Conservation (phyloP, 2,797 vertebrate species). For the Chelonia mydas region DNA sequence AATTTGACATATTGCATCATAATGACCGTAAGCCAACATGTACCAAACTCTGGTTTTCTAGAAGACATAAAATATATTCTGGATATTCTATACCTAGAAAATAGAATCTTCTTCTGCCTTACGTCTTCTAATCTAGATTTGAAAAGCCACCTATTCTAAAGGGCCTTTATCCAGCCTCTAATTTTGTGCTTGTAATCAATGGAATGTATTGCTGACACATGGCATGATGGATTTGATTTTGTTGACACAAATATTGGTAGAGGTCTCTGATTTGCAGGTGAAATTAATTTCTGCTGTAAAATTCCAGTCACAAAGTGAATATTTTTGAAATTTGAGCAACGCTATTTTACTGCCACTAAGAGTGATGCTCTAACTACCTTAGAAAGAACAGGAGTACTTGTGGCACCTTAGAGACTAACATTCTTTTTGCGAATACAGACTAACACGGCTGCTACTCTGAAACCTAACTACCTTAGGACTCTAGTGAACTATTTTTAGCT, state of each 20-base stretch:
- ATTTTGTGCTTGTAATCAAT: not conserved
- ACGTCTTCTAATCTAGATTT: not conserved
- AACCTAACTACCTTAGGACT: not conserved
- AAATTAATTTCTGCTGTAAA: not conserved
- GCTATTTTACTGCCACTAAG: not conserved
- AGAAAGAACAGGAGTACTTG: not conserved
- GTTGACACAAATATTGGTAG: not conserved
- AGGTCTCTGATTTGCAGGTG: constrained; percentile 25
- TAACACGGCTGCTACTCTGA: too few species aligned
- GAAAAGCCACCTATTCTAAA: not conserved
- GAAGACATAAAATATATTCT: not conserved
- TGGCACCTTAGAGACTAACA: too few species aligned
- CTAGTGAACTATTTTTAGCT: not conserved
- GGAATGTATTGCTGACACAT: not conserved
- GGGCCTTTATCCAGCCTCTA: not conserved
- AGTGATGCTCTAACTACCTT: not conserved
- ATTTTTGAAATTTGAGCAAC: not conserved
- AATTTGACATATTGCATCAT: accelerated
- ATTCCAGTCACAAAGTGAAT: not conserved
- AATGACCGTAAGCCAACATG: not conserved
- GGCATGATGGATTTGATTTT: not conserved
- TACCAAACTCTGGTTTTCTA: not conserved
- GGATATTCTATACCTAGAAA: not conserved
- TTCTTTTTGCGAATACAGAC: too few species aligned
- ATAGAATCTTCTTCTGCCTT: not conserved